A percentile compares a stretch with the other conserved stretches of the same genome.
Evolutionary conservation across 2,888 invertebrate species (phyloP).

Genomic region (Tupiocoris notatus): DNA sequence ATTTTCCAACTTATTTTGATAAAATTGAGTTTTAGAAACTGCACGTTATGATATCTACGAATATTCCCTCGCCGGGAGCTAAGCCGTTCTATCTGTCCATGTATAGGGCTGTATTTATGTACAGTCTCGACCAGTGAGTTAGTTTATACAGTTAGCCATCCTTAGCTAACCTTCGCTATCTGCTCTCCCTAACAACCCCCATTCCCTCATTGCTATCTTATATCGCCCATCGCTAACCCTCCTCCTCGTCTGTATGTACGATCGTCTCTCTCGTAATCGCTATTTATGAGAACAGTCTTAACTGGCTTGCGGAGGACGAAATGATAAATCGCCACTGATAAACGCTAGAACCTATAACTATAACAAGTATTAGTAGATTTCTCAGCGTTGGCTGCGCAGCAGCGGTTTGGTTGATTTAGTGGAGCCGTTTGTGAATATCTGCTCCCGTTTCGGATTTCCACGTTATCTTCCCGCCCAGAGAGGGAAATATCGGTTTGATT

Average conservation of each 20-base stretch:
- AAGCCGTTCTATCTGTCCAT: no score
- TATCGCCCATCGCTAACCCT: not conserved
- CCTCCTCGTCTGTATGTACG: not conserved
- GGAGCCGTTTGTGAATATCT: not conserved
- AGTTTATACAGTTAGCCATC: no score
- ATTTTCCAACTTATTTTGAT: no score
- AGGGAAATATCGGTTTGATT: not conserved
- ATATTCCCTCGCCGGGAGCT: no score
- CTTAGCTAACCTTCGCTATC: no score
- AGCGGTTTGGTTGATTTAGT: slow-evolving; percentile 4
- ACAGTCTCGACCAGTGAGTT: no score
- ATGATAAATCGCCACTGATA: slow-evolving; percentile 21
- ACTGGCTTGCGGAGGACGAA: not conserved
- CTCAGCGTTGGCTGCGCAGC: not conserved
- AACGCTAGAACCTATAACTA: slow-evolving; percentile 21
- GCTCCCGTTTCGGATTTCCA: slow-evolving; percentile 11
- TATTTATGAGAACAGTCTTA: slow-evolving; percentile 3
- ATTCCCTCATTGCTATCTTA: no score
- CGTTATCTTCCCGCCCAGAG: slow-evolving; percentile 15
- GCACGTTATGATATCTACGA: no score
- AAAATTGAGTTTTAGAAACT: no score
- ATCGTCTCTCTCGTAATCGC: slow-evolving; percentile 9
- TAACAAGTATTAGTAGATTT: slow-evolving; percentile 25
- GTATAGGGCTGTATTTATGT: no score
- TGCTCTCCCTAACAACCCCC: no score